Evolutionary conservation across 2,888 invertebrate species (phyloP), one percentile per base, ranked within the genome.

Genomic region (Agrotis ipsilon): DNA sequence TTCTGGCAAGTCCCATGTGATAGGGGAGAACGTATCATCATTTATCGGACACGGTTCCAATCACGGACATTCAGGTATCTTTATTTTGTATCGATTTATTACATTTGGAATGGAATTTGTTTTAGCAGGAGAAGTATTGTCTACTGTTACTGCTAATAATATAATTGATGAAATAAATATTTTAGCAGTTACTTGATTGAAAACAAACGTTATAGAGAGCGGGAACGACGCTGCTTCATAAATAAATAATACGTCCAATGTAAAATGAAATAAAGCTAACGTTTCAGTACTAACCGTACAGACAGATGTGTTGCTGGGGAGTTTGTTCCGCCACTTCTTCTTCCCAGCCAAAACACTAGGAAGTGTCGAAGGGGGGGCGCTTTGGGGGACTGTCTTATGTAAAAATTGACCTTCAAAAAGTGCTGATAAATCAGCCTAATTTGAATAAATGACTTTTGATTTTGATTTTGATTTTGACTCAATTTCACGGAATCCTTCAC

Each of bases 31-130:
- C 39, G 60, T 61, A 76, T 45, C 73, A 66, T 66, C 75, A 78
- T 76, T 79, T 76, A 79, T 73, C 66, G 61, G 52, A 78, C 73
- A 73, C 52, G 55, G 61, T 62, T 58, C 79, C 79, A 76, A 79
- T 76, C 75, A 79, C 39, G 61, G n/a, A 27, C 48, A 52, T 49
- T 14, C 72, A 75, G 78, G 72, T 78, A 75, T 64, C 27, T 72
- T 60, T 75, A 63, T 75, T 61, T 63, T 51, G 63, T 55, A 60
- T 78, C 64, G 59, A 75, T 75, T 75, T 75, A 59, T 71, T 63
- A 78, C 72, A 59, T 49, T 75, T 62, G 32, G 61, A 52, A 39
- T 52, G 43, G 16, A 43, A 68, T 76, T 21, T 58, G 46, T 72
- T 72, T 68, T 18, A 27, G 58, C 39, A 58, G 27, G 4, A 43